phyloP scores from a whole-genome alignment of 2,113 vertebrate species.

The Neotoma lepida region DNA sequence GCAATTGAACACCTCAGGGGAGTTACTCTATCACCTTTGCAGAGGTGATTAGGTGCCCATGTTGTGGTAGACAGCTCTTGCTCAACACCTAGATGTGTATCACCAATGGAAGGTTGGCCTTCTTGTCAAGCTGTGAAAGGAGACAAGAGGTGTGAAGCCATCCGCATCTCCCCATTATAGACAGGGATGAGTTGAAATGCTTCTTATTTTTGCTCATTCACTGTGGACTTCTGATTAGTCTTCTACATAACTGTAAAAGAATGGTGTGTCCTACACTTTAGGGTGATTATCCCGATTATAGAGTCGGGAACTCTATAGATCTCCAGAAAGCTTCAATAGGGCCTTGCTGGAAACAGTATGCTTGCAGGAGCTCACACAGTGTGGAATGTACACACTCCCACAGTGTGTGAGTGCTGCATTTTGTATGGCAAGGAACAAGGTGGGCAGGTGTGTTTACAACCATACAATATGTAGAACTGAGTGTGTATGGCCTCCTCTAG shows the following conservation, averaged over 20 bases:
- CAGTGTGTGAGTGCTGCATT: not conserved
- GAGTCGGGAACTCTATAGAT: not conserved
- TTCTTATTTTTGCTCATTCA: not conserved
- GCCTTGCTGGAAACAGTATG: not conserved
- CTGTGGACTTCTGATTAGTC: not conserved
- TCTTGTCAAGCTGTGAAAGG: not conserved
- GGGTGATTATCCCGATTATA: not conserved
- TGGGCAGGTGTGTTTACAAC: not conserved
- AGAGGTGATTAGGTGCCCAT: not conserved
- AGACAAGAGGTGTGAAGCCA: not conserved
- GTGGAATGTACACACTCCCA: not conserved
- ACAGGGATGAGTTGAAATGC: not conserved
- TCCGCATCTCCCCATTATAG: too few relatives aligned
- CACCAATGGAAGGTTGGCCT: not conserved
- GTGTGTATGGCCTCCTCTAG: not conserved
- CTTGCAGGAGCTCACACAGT: not conserved
- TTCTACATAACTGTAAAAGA: not conserved
- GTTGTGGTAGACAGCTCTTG: not conserved
- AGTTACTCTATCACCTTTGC: not conserved
- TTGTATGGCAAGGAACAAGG: not conserved
- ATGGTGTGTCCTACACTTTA: not conserved
- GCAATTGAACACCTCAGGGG: not conserved
- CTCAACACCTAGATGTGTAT: not conserved
- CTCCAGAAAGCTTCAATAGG: slow-evolving; percentile 4
- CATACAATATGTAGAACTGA: not conserved